A percentile compares a stretch with the other conserved stretches of the same genome.
These are phyloP conservation scores for Trachelus stipa DNA, from an alignment of 2,888 invertebrate species.

Conservation along the genomic window DNA sequence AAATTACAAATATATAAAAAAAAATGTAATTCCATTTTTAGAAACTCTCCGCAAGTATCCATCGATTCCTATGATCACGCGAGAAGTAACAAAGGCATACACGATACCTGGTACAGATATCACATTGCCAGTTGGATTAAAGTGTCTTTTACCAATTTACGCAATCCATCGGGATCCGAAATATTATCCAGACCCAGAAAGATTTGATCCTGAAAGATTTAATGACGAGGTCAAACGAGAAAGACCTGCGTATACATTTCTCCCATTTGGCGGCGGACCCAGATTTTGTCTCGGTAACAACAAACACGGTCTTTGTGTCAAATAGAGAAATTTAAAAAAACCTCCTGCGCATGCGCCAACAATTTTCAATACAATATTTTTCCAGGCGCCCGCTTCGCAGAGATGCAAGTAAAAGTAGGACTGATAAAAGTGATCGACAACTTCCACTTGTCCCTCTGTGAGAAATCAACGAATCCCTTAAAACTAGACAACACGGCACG, in stretches of 20 bases:
- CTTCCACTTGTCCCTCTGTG: too few relatives aligned
- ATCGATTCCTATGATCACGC: constrained; percentile 58
- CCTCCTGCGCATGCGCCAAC: neutral
- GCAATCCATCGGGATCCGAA: constrained; percentile 65
- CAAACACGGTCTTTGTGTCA: constrained; percentile 21
- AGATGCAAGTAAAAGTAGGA: too few relatives aligned
- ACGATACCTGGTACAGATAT: constrained; percentile 57
- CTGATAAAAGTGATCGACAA: too few relatives aligned
- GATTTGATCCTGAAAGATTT: constrained; percentile 68
- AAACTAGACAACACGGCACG: too few relatives aligned
- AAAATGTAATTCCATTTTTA: constrained; percentile 39
- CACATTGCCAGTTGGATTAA: constrained; percentile 52
- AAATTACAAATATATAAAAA: too few relatives aligned
- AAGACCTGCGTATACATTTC: constrained; percentile 55
- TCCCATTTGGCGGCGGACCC: constrained; percentile 67
- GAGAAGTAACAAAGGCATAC: constrained; percentile 55
- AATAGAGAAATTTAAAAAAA: neutral
- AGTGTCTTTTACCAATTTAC: constrained; percentile 50
- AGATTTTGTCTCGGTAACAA: constrained; percentile 65
- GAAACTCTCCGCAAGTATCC: constrained; percentile 68
- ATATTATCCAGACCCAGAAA: constrained; percentile 64
- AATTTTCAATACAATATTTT: constrained; percentile 7
- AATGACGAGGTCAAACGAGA: constrained; percentile 47
- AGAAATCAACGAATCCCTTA: too few relatives aligned
- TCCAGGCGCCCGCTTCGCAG: constrained; percentile 47